Evolutionary conservation across 2,888 invertebrate species (phyloP), one percentile per base, ranked within the genome.

Genomic region (Oeneis ivallda): DNA sequence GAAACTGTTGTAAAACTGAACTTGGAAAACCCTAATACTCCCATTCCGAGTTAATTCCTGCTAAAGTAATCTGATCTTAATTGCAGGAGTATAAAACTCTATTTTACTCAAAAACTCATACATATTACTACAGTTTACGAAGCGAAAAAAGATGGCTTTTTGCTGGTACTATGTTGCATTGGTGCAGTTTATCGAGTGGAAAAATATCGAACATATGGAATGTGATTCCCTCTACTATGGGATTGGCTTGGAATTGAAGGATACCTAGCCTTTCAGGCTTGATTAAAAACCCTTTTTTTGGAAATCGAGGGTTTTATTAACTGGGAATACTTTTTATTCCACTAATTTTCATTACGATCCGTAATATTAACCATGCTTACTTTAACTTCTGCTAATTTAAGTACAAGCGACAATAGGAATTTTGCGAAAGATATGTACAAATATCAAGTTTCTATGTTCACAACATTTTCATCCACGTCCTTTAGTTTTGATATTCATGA

Each of bases 121-220:
- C 11, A 11, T 26, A 54, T 19, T 63, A 47, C 59, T 56, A 64
- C 50, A 47, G 34, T 76, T 75, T 74, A 74, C 66, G 72, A 73
- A 62, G 64, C 69, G 53, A 59, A 57, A 43, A 61, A 64, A 65
- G 58, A 67, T 63, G 59, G 57, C 67, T 69, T 66, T 68, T 66
- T 72, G n/a, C 72, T 62, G 65, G 65, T 71, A 76, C 76, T 72
- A 74, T 74, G 77, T 75, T 81, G 78, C 78, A 79, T 78, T 76
- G 26, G 45, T 54, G 45, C 53, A 59, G 47, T 67, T 70, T 61
- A 68, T 58, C 56, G 61, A 43, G 54, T 57, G 65, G 54, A 64
- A 68, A 65, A 68, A 63, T 32, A 49, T 49, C 43, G 37, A 50
- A 66, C 57, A 62, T 62, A n/a, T 67, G 17, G 41, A 56, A 19